Evolutionary conservation across 2,888 invertebrate genomes (phyloP), one percentile per base, ranked within the genome.

Genomic region (Mythimna albipuncta): DNA sequence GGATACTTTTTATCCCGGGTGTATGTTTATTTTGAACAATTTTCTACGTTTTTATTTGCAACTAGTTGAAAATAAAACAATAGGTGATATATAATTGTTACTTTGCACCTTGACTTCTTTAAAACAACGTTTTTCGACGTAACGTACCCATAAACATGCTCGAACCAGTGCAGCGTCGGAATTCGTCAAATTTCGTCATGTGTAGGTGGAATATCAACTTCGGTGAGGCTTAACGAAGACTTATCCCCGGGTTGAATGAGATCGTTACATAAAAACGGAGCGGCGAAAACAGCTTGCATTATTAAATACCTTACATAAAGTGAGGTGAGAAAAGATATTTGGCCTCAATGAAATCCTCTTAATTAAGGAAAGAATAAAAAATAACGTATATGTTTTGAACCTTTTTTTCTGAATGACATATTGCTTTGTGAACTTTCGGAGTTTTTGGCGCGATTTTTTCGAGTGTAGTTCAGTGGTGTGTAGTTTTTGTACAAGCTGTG

Each of bases 241-340:
- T 69, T 71, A 71, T 64, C 44, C 47, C 19, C 16, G 44, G 64
- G 47, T 59, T 64, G 26, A 64, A 78, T 64, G 64, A 78, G 82
- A 75, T 69, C 70, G 66, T 81, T 70, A 71, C 84, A 75, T 81
- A 69, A 84, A 75, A 81, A 75, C 41, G 16, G 64, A 67, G 64
- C 79, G 68, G 58, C 67, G 21, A 68, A 74, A 80, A 83, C 64
- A 67, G 65, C 69, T 68, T 84, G 70, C 68, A 81, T 84, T 81
- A 81, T 75, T 81, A 76, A 79, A 79, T 59, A 78, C 54, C 58
- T 69, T 64, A 59, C 50, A 41, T 66, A 78, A 77, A 82, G 21
- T 61, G 55, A 47, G 58, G 71, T 57, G 63, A 44, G 58, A 59
- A 58, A 70, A 64, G 59, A 61, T 81, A 59, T 76, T 67, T 55